Evolutionary conservation across 2,113 vertebrate species (phyloP).

Genomic region (Carettochelys insculpta): DNA sequence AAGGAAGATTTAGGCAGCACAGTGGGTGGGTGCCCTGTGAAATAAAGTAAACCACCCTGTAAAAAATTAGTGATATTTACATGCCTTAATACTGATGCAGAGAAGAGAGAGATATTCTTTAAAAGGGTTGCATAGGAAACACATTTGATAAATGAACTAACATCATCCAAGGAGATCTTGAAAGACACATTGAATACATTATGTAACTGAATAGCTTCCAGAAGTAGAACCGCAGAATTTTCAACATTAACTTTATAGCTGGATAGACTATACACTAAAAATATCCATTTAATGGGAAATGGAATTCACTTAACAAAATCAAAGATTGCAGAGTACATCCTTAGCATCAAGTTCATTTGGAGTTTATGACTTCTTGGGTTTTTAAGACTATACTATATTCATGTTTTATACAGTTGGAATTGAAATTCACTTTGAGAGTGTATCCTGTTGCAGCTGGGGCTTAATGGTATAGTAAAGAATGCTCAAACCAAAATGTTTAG

Average conservation of each 20-base stretch:
- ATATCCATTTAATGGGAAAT: not conserved
- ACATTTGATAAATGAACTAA: constrained; percentile 19
- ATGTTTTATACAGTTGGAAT: not conserved
- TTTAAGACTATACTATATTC: not conserved
- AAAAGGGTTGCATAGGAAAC: constrained; percentile 21
- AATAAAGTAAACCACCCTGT: constrained; percentile 50
- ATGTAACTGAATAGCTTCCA: constrained; percentile 5
- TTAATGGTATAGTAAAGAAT: not conserved
- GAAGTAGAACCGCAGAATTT: not conserved
- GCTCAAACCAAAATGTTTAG: constrained; percentile 16
- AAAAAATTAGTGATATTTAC: constrained; percentile 58
- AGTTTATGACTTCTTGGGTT: not conserved
- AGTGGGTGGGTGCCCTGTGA: constrained; percentile 38
- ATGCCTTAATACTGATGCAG: constrained; percentile 30
- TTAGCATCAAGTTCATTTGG: not conserved
- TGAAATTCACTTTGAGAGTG: constrained; percentile 1
- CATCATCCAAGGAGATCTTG: not conserved
- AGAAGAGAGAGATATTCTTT: constrained; percentile 50
- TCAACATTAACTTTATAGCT: not conserved
- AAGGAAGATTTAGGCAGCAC: not conserved
- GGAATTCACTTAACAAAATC: not conserved
- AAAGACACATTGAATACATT: not conserved
- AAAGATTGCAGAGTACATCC: not conserved
- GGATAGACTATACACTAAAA: not conserved
- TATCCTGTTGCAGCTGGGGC: constrained; percentile 23